Evolutionary conservation across 2,113 vertebrate genomes (phyloP).

Genomic region (Pongo pygmaeus): DNA sequence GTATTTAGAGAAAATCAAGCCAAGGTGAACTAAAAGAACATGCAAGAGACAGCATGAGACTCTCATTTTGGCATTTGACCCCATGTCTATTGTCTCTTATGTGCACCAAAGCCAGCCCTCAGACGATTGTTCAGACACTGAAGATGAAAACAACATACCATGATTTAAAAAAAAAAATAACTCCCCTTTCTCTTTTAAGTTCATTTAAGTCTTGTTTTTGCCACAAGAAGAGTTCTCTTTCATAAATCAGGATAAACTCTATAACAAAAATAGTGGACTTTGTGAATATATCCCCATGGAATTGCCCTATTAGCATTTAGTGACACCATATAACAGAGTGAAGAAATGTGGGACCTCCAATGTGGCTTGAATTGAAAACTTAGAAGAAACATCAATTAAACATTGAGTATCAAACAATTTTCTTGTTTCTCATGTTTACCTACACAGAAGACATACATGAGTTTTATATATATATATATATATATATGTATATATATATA

Average conservation of each 20-base stretch:
- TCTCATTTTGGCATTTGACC: not conserved
- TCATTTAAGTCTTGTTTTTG: not conserved
- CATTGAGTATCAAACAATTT: not conserved
- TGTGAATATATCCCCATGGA: not conserved
- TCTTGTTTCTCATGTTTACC: not conserved
- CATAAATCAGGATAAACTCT: not conserved
- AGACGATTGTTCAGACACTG: not conserved
- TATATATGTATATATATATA: too few species aligned
- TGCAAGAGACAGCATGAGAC: rapidly evolving
- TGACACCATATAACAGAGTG: not conserved
- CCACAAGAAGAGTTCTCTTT: not conserved
- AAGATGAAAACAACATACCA: not conserved
- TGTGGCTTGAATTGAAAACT: not conserved
- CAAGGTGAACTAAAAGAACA: not conserved
- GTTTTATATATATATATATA: too few species aligned
- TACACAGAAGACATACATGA: not conserved
- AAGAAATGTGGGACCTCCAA: not conserved
- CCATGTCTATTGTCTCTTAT: not conserved
- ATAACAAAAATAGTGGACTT: not conserved
- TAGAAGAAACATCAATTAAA: not conserved
- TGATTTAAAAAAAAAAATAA: not conserved
- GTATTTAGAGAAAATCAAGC: not conserved
- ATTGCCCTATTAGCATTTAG: not conserved
- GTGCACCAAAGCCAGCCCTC: not conserved
- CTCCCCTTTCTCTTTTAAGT: not conserved